Base-by-base conservation (phyloP, 2,797 vertebrate genomes). In the Poecilia velifera region DNA sequence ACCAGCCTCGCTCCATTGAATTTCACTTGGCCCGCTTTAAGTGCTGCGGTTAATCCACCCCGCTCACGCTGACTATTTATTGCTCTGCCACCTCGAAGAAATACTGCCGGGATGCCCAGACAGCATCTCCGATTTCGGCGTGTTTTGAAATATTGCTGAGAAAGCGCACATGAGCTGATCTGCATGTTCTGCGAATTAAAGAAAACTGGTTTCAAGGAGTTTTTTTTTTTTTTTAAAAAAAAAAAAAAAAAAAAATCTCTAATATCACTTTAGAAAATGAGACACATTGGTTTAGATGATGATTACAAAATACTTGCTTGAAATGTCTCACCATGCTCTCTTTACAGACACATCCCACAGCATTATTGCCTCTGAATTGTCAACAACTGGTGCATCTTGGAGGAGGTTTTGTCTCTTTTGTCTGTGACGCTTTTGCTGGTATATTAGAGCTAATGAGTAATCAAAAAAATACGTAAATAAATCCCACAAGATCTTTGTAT, bases 301-400 rank as follows among this genome's bases (percentile, higher is more conserved):
- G 80, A 87, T 83, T 86, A 90, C 68, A 70, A 88, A 88, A 49
- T 90, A 72, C 76, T 53, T 77, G 55, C 72, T 81, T 87, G 76
- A 87, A 87, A 82, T 78, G 78, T 91, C 87, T 89, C 80, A 84
- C 62, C 82, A 74, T 89, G 80, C 80, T 88, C 79, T 90, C 89
- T 91, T 86, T 77, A 80, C 91, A 90, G 79, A 89, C 82, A 87
- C 88, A 86, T 86, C 75, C 87, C 84, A 59, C 25, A 25, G 68
- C 81, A 78, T 88, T 88, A 81, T 88, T 86, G 81, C 82, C 89
- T 88, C 89, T 91, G 87, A 88, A 76, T 84, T 90, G 82, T 89
- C 90, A 88, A 64, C 85, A 86, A 78, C 85, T 85, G 72, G 88
- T 76, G 76, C 84, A 86, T 82, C 82, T 73, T 78, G 81, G 80